These are phyloP conservation scores for Ligdia adustata DNA, from an alignment of 2,888 invertebrate species.

Conservation along the genomic window DNA sequence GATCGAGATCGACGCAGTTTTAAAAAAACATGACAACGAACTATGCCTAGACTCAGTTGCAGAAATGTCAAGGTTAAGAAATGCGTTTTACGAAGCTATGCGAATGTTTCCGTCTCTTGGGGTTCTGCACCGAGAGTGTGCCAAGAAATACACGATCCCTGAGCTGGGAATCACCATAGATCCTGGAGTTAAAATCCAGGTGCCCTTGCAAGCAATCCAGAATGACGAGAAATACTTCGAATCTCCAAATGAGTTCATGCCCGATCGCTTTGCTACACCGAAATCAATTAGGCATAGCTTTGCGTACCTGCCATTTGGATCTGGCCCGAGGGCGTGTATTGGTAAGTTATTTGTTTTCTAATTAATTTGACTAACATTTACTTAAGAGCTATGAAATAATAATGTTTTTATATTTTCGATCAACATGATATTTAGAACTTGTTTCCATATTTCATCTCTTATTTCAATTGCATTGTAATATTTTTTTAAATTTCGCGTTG, in stretches of 20 bases:
- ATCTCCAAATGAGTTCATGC: conserved; percentile 53
- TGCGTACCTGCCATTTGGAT: conserved; percentile 61
- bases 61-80: conserved; percentile 55
- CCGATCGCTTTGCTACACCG: conserved; percentile 52
- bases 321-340: conserved; percentile 61
- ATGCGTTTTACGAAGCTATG: conserved; percentile 60
- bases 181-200: conserved; percentile 57
- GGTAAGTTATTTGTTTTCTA: conserved; percentile 45
- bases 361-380: no score
- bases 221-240: conserved; percentile 61
- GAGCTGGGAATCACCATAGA: conserved; percentile 56
- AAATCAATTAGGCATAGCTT: conserved; percentile 41
- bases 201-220: conserved; percentile 62
- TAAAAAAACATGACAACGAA: conserved; percentile 55
- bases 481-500: no score
- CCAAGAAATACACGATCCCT: conserved; percentile 48
- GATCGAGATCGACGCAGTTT: conserved; percentile 60
- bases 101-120: conserved; percentile 60
- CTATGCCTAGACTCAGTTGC: conserved; percentile 61
- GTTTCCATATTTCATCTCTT: no score
- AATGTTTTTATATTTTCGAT: no score
- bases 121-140: conserved; percentile 54
- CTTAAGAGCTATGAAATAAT: no score
- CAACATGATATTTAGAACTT: no score
- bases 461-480: no score